Evolutionary conservation across 92 coral and sea anemone genomes (phyloP), one percentile per base, ranked within the genome.

Genomic region (Desmophyllum pertusum): DNA sequence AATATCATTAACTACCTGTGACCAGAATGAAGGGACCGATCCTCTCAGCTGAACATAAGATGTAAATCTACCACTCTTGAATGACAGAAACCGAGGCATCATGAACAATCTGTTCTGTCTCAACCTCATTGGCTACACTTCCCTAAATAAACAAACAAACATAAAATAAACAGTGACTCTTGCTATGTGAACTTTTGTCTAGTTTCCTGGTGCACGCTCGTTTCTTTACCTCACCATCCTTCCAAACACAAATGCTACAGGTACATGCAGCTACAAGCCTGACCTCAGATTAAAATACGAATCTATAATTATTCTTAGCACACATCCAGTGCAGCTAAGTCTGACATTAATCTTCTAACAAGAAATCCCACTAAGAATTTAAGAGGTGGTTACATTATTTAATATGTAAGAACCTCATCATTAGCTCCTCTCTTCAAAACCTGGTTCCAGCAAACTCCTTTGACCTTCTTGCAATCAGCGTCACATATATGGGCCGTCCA

Each of bases 361-460:
- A n/a, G n/a, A n/a, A n/a, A n/a, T n/a, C n/a, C n/a, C n/a, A n/a
- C n/a, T n/a, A n/a, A n/a, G n/a, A n/a, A n/a, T n/a, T n/a, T n/a
- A n/a, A n/a, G n/a, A n/a, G n/a, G n/a, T n/a, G n/a, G n/a, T n/a
- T n/a, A n/a, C n/a, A n/a, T n/a, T n/a, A n/a, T n/a, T n/a, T n/a
- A n/a, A n/a, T n/a, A 0, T 18, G 43, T n/a, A 73, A n/a, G 1
- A 53, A 96, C 98, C 96, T 89, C 91, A 29, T 96, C 98, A 82
- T 96, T 96, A 0, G 96, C 94, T 78, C 98, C 98, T 92, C 98
- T 90, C 75, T 96, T 96, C 53, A 96, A 90, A 96, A 96, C 46
- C 98, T 87, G 70, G 98, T 96, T n/a, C 98, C 98, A 21, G 98
- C 98, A 88, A 89, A 96, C 79, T 94, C 96, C 61, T 92, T 94